Conservation (phyloP, 2,888 invertebrate genomes). For the Itoplectis maculator region DNA sequence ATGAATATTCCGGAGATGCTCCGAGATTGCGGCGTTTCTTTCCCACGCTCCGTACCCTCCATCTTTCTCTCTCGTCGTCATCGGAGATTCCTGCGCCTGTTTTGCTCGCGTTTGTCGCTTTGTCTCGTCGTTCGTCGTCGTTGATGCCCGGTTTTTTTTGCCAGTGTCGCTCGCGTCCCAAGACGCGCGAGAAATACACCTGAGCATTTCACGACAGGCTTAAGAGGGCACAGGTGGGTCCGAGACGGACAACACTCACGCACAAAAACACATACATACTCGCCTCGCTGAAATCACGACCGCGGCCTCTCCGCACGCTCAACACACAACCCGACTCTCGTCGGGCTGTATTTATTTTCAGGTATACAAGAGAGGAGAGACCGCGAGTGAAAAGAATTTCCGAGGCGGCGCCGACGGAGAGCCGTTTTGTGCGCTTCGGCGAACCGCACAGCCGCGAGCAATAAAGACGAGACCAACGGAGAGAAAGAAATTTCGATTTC, state of each 20-base stretch:
- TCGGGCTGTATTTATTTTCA: constrained; percentile 58
- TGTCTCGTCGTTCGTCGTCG: constrained; percentile 30
- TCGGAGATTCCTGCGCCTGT: constrained; percentile 15
- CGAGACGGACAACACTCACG: constrained; percentile 23
- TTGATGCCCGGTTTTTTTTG: constrained; percentile 15
- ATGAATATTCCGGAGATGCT: constrained; percentile 20
- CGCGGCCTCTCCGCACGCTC: background rate
- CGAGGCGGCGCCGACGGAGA: constrained; percentile 1
- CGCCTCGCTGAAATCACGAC: constrained; percentile 34
- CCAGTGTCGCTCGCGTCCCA: background rate
- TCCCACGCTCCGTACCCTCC: constrained; percentile 31
- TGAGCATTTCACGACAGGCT: constrained; percentile 35
- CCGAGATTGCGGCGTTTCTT: constrained; percentile 12
- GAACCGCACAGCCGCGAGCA: constrained; percentile 41
- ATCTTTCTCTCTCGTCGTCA: constrained; percentile 9
- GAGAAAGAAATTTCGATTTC: constrained; percentile 68
- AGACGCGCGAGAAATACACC: constrained; percentile 24
- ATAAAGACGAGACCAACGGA: constrained; percentile 19
- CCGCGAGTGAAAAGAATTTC: constrained; percentile 58
- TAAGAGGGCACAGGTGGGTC: constrained; percentile 58
- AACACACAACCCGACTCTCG: constrained; percentile 10
- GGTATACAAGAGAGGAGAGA: constrained; percentile 46
- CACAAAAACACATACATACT: too few relatives aligned
- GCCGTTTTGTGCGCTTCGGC: constrained; percentile 33
- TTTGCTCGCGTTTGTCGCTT: constrained; percentile 39